Percentiles rank a stretch among this genome's conserved stretches.
Evolutionary conservation across 2,888 invertebrate species (phyloP).

Genomic region (Athripsodes cinereus): DNA sequence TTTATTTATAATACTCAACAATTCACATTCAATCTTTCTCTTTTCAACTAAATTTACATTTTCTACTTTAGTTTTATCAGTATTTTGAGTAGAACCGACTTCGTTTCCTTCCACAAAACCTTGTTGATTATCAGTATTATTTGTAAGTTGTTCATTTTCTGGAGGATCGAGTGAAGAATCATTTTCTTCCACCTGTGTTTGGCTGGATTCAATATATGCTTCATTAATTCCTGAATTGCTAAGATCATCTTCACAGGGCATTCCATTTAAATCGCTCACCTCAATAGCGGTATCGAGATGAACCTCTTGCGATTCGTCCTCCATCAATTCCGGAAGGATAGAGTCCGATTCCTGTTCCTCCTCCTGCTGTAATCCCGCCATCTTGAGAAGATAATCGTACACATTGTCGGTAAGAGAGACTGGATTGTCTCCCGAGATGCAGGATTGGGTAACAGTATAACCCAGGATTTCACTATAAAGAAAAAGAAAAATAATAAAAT

Average conservation of each 20-base stretch:
- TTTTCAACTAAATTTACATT: background rate
- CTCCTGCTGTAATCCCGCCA: constrained; percentile 32
- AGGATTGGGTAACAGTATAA: constrained; percentile 42
- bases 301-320: background rate
- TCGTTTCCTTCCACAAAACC: too few species aligned
- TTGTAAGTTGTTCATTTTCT: too few species aligned
- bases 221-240: background rate
- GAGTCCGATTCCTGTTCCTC: background rate
- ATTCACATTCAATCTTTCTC: constrained; percentile 1
- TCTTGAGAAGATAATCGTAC: constrained; percentile 40
- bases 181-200: too few species aligned
- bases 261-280: background rate
- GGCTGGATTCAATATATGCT: background rate
- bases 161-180: too few species aligned
- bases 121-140: too few species aligned
- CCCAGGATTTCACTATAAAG: constrained; percentile 37
- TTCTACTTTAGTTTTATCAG: background rate
- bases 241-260: background rate
- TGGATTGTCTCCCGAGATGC: constrained; percentile 40
- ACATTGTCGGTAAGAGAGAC: constrained; percentile 41
- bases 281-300: background rate
- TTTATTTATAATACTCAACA: constrained; percentile 5
- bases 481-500: constrained; percentile 2
- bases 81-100: background rate
- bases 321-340: background rate